Percentiles rank a stretch among this genome's conserved stretches.
These are phyloP conservation scores for Thamnophis sirtalis DNA, from an alignment of 2,113 vertebrate genomes.

Conservation along the genomic window DNA sequence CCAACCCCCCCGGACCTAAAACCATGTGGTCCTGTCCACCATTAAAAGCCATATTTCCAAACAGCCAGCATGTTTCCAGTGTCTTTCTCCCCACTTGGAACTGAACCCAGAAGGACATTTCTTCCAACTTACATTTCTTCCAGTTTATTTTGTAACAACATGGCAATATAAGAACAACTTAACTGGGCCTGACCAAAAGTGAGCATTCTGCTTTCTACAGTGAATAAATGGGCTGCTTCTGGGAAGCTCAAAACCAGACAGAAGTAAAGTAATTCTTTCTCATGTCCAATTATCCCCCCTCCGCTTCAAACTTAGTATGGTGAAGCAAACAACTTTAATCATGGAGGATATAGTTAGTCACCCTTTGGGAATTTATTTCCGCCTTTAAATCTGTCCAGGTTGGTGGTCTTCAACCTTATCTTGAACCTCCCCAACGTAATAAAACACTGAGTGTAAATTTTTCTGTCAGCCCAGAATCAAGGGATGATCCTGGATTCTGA, in stretches of 20 bases:
- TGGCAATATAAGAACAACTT: background rate
- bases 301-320: background rate
- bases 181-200: background rate
- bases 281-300: background rate
- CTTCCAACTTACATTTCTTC: too few relatives aligned
- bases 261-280: background rate
- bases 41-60: too few relatives aligned
- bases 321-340: background rate
- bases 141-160: background rate
- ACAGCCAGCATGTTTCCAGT: too few relatives aligned
- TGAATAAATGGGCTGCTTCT: background rate
- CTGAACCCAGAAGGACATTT: too few relatives aligned
- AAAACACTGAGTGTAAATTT: background rate
- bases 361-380: background rate
- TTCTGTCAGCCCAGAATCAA: background rate
- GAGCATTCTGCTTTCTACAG: background rate
- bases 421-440: background rate
- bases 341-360: background rate
- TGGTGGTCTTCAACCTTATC: background rate
- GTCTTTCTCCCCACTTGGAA: too few relatives aligned
- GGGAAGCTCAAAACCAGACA: background rate
- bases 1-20: too few relatives aligned
- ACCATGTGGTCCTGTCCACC: too few relatives aligned
- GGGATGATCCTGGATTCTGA: background rate
- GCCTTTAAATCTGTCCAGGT: background rate